Base-by-base conservation (phyloP, 2,113 vertebrate species). In the Orthonyx spaldingii region DNA sequence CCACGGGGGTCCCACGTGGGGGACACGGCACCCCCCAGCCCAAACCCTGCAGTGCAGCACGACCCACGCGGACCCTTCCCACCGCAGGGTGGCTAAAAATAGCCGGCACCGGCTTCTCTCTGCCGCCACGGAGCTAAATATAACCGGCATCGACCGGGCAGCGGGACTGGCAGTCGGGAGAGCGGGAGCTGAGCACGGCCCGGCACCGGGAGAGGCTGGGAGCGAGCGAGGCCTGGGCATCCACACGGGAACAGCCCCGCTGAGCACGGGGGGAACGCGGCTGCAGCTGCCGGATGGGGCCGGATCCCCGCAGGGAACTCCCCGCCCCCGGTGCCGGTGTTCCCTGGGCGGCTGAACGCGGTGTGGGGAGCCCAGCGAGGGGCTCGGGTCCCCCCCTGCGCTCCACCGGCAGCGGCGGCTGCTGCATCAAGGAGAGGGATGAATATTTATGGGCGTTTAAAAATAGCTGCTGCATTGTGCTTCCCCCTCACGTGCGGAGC, bases 401-500 rank as follows among this genome's bases (percentile, higher is more conserved):
- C 84, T 82, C 63, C 70, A 42, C 42, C 44, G 9, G 84, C 85
- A 93, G 78, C 49, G 16, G 66, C 69, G 96, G 80, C 82, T 52
- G 87, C 96, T n/a, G 95, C 88, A 96, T 94, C 93, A 90, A 81
- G 6, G 88, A 84, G 91, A 65, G 86, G 71, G 75, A 97, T 97
- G 86, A 96, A 97, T 96, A 97, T 97, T 96, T 71, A 97, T 97
- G 96, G 91, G 26, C 10, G 84, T 71, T 86, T 96, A 96, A 96
- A 97, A 97, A 96, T 96, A 97, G 96, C 97, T 78, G 88, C 59
- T 78, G 93, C 97, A 97, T 96, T 96, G 92, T 91, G 96, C 95
- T 97, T 96, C 96, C 96, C 96, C 94, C 95, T 97, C 96, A 96
- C 96, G 96, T 96, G 97, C 96, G 42, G 97, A 96, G 92, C 47